A percentile compares a stretch with the other conserved stretches of the same genome.
Evolutionary conservation across 2,113 vertebrate genomes (phyloP).

Genomic region (Spilogale gracilis): DNA sequence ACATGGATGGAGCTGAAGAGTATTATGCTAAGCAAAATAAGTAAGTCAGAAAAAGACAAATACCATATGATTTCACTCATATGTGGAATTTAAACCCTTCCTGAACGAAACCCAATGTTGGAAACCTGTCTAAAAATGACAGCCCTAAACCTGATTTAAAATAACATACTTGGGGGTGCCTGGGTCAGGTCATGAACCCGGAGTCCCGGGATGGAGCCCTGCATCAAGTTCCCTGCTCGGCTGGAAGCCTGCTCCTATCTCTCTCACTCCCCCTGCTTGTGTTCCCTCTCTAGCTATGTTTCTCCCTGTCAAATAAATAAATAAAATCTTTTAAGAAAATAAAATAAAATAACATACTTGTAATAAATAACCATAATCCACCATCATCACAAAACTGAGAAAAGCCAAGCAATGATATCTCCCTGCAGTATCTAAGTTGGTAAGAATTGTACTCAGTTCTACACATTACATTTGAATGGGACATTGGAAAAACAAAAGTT

Average conservation of each 20-base stretch:
- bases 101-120: neutral
- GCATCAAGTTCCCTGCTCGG: no score
- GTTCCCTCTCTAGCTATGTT: no score
- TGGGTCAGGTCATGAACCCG: no score
- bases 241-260: no score
- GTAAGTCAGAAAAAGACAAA: neutral
- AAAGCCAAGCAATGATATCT: neutral
- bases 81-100: neutral
- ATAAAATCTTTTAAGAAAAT: no score
- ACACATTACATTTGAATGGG: neutral
- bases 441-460: constrained; percentile 7
- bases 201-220: no score
- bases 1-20: neutral
- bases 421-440: neutral
- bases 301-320: no score
- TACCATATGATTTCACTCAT: neutral
- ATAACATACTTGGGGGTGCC: neutral
- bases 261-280: no score
- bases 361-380: constrained; percentile 38
- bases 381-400: neutral
- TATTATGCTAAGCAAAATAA: neutral
- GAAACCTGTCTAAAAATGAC: neutral
- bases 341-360: neutral
- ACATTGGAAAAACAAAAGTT: constrained; percentile 15
- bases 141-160: neutral